A percentile compares a stretch with the other conserved stretches of the same genome.
Evolutionary conservation across 1,140 invertebrate genomes (phyloP).

Genomic region (Acromyrmex heyeri): DNA sequence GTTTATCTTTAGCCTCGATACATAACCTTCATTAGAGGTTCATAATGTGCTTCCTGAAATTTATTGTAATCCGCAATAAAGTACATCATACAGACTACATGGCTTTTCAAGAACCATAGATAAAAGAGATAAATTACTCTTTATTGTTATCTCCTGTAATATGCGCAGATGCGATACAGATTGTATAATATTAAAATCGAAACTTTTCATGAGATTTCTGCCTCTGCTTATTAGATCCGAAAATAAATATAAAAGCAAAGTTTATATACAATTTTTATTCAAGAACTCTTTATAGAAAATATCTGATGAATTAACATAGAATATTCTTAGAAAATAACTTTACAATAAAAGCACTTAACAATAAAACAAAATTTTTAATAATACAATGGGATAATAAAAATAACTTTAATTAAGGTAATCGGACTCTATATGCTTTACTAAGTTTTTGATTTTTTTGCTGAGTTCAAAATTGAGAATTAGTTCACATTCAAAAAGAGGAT

Average conservation of each 20-base stretch:
- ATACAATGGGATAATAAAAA: too few relatives aligned
- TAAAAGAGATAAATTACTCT: conserved; percentile 28
- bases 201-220: conserved; percentile 8
- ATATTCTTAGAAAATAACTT: not conserved
- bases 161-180: too few relatives aligned
- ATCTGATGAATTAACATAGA: not conserved
- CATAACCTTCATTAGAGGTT: conserved; percentile 50
- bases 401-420: too few relatives aligned
- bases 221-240: not conserved
- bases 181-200: not conserved
- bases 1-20: conserved; percentile 54
- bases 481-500: too few relatives aligned
- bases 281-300: not conserved
- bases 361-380: not conserved
- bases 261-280: not conserved
- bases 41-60: conserved; percentile 55
- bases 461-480: too few relatives aligned
- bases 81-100: conserved; percentile 15
- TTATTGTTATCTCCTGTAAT: conserved; percentile 14
- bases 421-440: too few relatives aligned
- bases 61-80: conserved; percentile 35
- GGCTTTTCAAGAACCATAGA: conserved; percentile 31
- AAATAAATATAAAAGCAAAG: not conserved
- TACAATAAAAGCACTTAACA: not conserved
- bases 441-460: too few relatives aligned